phyloP scores from a whole-genome alignment of 1,140 invertebrate genomes.

The Portunus trituberculatus region DNA sequence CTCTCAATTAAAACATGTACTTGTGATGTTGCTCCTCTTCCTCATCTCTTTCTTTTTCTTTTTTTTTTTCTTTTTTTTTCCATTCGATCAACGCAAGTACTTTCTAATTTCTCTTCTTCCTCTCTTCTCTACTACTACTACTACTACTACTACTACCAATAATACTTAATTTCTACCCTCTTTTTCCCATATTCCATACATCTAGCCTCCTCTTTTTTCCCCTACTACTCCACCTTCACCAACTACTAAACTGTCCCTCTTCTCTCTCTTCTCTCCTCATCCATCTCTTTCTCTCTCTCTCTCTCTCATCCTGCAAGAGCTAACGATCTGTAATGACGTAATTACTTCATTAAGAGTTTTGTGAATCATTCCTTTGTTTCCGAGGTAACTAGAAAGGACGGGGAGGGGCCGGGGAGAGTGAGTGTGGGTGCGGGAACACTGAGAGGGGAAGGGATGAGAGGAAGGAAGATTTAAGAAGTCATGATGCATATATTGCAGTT shows the following conservation, averaged over 20 bases:
- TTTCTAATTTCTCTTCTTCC: neutral
- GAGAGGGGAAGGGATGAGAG: too few relatives aligned
- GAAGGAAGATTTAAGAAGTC: too few relatives aligned
- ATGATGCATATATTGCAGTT: too few relatives aligned
- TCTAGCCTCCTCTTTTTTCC: too few relatives aligned
- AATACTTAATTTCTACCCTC: neutral
- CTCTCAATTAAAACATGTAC: too few relatives aligned
- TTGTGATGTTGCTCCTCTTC: too few relatives aligned
- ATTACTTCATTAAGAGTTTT: constrained; percentile 24
- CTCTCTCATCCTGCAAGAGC: neutral
- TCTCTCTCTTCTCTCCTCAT: neutral
- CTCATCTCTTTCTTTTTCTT: neutral
- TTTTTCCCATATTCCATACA: neutral
- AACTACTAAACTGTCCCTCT: neutral
- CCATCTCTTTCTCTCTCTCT: neutral
- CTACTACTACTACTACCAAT: neutral
- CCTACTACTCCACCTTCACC: neutral
- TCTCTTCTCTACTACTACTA: neutral
- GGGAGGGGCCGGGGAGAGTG: neutral
- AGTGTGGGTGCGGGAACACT: neutral
- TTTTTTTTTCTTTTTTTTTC: neutral
- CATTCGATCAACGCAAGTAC: neutral
- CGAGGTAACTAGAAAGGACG: neutral
- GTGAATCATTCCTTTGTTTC: constrained; percentile 9
- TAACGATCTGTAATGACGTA: neutral